Conservation (phyloP, 2,797 vertebrate species). For the Phoxinus dragarum region DNA sequence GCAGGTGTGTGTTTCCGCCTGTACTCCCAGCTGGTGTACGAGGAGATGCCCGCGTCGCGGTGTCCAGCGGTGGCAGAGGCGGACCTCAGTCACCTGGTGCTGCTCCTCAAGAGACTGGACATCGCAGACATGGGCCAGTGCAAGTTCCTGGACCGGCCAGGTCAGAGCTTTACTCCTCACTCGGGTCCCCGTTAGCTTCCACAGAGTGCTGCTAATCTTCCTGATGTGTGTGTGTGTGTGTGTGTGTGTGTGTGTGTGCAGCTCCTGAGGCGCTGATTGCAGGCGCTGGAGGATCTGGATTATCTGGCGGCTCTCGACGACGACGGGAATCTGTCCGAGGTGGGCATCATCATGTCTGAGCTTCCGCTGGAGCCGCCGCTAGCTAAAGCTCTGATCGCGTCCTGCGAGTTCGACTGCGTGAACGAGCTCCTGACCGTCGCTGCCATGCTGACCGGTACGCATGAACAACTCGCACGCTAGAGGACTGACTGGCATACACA, state of each 20-base stretch:
- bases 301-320: constrained; percentile 93
- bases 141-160: constrained; percentile 92
- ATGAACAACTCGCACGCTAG: neutral
- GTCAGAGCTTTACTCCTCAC: constrained; percentile 67
- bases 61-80: constrained; percentile 85
- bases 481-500: neutral
- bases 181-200: too few species aligned
- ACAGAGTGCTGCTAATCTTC: too few species aligned
- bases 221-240: too few species aligned
- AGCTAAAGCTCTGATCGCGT: constrained; percentile 91
- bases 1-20: constrained; percentile 90
- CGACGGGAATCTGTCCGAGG: constrained; percentile 91
- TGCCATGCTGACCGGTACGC: constrained; percentile 91
- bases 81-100: constrained; percentile 88
- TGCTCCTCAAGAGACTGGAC: constrained; percentile 92
- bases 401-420: constrained; percentile 94
- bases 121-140: constrained; percentile 95
- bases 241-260: constrained; percentile 63
- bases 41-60: constrained; percentile 78
- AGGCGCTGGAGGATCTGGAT: constrained; percentile 95
- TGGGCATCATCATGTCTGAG: constrained; percentile 95
- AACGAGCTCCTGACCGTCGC: constrained; percentile 94
- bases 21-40: constrained; percentile 81
- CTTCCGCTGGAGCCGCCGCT: constrained; percentile 89
- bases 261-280: constrained; percentile 94